These are phyloP conservation scores for Tinea trinotella DNA, from an alignment of 2,888 invertebrate genomes.

Conservation along the genomic window DNA sequence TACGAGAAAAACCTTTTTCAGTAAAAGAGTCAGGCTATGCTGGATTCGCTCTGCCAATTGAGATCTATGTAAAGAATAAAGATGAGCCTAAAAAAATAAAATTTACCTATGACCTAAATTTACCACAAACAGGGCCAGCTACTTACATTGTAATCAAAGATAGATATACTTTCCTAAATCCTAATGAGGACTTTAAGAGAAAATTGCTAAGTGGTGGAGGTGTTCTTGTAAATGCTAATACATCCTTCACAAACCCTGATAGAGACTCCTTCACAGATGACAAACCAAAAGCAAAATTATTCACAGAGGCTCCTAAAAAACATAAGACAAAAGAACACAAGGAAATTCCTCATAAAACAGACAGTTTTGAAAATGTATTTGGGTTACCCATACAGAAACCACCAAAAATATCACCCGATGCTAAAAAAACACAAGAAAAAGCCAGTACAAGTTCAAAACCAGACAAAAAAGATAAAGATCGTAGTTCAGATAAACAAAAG, in stretches of 20 bases:
- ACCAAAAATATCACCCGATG: constrained; percentile 78
- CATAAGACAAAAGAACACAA: constrained; percentile 73
- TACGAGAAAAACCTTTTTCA: constrained; percentile 92
- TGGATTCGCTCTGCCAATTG: constrained; percentile 91
- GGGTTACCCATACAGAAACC: constrained; percentile 87
- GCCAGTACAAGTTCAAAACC: constrained; percentile 41
- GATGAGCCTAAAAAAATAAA: constrained; percentile 91
- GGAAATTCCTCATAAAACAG: constrained; percentile 66
- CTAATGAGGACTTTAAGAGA: constrained; percentile 90
- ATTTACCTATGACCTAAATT: constrained; percentile 87
- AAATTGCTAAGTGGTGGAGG: constrained; percentile 92
- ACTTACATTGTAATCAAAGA: constrained; percentile 82
- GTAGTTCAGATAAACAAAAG: constrained; percentile 56
- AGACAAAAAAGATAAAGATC: constrained; percentile 73
- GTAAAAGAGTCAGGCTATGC: constrained; percentile 97
- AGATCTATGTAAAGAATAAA: constrained; percentile 89
- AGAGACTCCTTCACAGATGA: constrained; percentile 72
- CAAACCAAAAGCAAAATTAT: constrained; percentile 78
- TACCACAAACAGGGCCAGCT: constrained; percentile 83
- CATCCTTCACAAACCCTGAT: constrained; percentile 62
- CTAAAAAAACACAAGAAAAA: constrained; percentile 64
- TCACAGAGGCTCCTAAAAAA: constrained; percentile 72
- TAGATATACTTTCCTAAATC: constrained; percentile 86
- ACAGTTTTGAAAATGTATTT: constrained; percentile 85
- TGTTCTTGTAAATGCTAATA: constrained; percentile 58